Conservation (phyloP, 2,113 vertebrate genomes). For the Grammomys surdaster region DNA sequence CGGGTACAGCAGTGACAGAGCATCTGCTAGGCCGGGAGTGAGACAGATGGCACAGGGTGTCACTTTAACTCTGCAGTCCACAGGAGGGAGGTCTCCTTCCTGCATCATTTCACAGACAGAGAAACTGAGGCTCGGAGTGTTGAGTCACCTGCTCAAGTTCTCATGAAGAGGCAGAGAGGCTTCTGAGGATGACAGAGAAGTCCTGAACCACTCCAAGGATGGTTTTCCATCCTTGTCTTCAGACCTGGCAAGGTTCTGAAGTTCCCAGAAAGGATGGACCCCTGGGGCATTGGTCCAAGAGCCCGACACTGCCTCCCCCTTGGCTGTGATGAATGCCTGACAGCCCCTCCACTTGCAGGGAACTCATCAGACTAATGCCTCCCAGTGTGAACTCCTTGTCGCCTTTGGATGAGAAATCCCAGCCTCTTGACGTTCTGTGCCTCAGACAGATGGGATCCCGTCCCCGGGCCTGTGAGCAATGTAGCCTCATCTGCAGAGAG, state of each 20-base stretch:
- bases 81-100: neutral
- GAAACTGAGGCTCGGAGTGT: constrained; percentile 18
- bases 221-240: constrained; percentile 65
- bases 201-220: constrained; percentile 53
- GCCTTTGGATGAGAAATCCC: constrained; percentile 75
- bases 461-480: constrained; percentile 43
- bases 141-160: neutral
- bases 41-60: neutral
- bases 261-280: constrained; percentile 75
- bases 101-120: neutral
- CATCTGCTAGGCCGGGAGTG: accelerated
- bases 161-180: neutral
- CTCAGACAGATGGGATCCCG: constrained; percentile 70
- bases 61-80: neutral
- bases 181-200: neutral
- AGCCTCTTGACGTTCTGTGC: neutral
- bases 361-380: constrained; percentile 77
- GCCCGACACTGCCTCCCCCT: neutral
- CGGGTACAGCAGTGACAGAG: neutral
- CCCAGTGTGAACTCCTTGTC: constrained; percentile 62
- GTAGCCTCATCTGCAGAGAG: neutral
- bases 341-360: constrained; percentile 48
- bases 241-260: constrained; percentile 36
- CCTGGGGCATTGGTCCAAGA: constrained; percentile 39
- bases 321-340: constrained; percentile 53